Percentiles rank a stretch among this genome's conserved stretches.
phyloP scores from a whole-genome alignment of 2,888 invertebrate species.

The Nycteola revayana region DNA sequence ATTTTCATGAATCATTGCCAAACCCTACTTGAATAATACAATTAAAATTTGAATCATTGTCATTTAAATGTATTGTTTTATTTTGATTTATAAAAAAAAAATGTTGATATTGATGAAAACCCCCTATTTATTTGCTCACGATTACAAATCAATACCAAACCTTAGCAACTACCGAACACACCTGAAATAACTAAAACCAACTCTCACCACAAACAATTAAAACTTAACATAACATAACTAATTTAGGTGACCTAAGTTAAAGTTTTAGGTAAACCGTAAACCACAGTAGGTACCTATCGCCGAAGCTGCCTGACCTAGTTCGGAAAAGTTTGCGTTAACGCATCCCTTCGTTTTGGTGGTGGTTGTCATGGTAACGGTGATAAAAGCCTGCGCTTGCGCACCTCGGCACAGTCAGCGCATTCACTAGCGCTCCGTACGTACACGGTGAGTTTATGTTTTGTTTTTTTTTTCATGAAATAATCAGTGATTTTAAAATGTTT shows the following conservation, averaged over 20 bases:
- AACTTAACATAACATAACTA: neutral
- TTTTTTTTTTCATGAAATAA: conserved; percentile 29
- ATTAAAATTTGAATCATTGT: too few relatives aligned
- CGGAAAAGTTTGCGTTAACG: conserved; percentile 37
- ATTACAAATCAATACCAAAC: too few relatives aligned
- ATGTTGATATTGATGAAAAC: too few relatives aligned
- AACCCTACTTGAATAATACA: too few relatives aligned
- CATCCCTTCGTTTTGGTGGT: conserved; percentile 47
- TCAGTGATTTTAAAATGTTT: too few relatives aligned
- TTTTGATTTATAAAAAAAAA: too few relatives aligned
- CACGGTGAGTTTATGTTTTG: conserved; percentile 65
- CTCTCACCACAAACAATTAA: conserved; percentile 14
- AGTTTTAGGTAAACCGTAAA: conserved; percentile 14
- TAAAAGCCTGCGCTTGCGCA: conserved; percentile 55
- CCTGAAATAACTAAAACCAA: neutral
- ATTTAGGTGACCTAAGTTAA: neutral
- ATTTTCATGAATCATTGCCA: too few relatives aligned
- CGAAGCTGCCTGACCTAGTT: conserved; percentile 34
- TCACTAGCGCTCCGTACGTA: conserved; percentile 65
- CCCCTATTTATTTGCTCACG: too few relatives aligned
- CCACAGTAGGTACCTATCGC: conserved; percentile 22
- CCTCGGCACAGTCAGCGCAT: conserved; percentile 57
- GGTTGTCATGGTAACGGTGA: conserved; percentile 51
- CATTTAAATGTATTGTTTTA: too few relatives aligned
- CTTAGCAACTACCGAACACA: neutral